Base-by-base conservation (phyloP, 2,113 vertebrate species). In the Myrmecobius fasciatus region DNA sequence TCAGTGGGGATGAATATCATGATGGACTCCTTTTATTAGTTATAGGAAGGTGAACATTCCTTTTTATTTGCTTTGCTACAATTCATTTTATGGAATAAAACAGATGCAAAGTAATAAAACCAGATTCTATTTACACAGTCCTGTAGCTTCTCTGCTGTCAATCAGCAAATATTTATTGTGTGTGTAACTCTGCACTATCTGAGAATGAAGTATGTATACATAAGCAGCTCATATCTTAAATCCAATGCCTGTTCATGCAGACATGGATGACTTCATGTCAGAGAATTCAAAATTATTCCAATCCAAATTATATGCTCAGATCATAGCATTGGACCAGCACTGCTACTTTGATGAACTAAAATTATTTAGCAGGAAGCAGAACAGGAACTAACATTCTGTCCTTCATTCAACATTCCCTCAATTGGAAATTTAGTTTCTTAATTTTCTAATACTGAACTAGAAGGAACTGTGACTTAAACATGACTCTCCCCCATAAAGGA, bases 11-110 rank as follows among this genome's bases (percentile, higher is more conserved):
- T 90, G 17, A 75, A 14, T 51, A 92, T 17, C 10, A 54, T 52
- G 48, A 94, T 48, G 92, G 10, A 92, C 60, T 90, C 9, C 14
- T 90, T 94, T 93, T n/a, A 89, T 31, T 89, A 89, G 36, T 9
- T 56, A 47, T 48, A 91, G 46, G 26, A 54, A 90, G 92, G 2
- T 24, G 2, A 95, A 93, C 7, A 53, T 3, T 10, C 28, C 17
- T 9, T 91, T 92, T 67, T 56, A 11, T 92, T 94, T 91, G 10
- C 25, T 83, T 20, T 95, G 53, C 51, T 90, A 91, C 51, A 92
- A 94, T 67, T 94, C 36, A 92, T 53, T 94, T 90, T 92, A 83
- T 96, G 51, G 8, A 92, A 83, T 52, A 91, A 95, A 90, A 83
- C 36, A 89, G 24, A 93, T 89, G 3, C 0, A 95, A 92, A 53